A percentile compares a stretch with the other conserved stretches of the same genome.
These are phyloP conservation scores for Bombus consobrinus DNA, from an alignment of 1,140 invertebrate species.

Conservation along the genomic window DNA sequence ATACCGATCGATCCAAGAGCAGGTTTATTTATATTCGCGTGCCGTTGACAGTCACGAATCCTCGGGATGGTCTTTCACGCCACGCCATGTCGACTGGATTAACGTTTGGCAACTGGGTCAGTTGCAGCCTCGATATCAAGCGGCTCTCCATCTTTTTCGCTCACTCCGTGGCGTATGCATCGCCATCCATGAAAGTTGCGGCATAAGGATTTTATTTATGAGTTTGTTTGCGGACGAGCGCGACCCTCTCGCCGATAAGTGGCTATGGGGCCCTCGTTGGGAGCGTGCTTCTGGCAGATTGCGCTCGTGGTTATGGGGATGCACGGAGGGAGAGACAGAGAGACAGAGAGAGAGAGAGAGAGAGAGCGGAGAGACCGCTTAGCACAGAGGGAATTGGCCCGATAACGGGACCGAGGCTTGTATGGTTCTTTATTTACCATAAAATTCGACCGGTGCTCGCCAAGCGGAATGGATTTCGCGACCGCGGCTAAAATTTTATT, in stretches of 20 bases:
- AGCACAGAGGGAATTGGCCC: conserved; percentile 32
- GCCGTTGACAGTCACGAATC: conserved; percentile 39
- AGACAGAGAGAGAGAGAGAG: background rate
- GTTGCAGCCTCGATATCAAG: conserved; percentile 20
- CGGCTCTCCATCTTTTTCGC: background rate
- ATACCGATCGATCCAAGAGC: background rate
- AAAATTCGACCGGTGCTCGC: conserved; percentile 43
- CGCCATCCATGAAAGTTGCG: conserved; percentile 45
- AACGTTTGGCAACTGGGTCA: conserved; percentile 42
- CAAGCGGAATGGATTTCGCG: conserved; percentile 34
- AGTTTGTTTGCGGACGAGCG: conserved; percentile 59
- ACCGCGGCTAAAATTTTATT: conserved; percentile 48
- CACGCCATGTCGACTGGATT: background rate
- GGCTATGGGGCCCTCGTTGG: conserved; percentile 49
- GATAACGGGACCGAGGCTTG: conserved; percentile 48
- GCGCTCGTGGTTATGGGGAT: conserved; percentile 57
- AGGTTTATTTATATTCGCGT: conserved; percentile 25
- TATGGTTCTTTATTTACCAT: conserved; percentile 48
- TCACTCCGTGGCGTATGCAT: background rate
- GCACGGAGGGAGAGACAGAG: conserved; percentile 1
- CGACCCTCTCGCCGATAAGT: conserved; percentile 60
- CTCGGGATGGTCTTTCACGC: background rate
- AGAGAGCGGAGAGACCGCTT: conserved; percentile 7
- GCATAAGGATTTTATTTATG: conserved; percentile 64
- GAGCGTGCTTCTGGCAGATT: conserved; percentile 68